Conservation (phyloP, 2,113 vertebrate species). For the Uria aalge region DNA sequence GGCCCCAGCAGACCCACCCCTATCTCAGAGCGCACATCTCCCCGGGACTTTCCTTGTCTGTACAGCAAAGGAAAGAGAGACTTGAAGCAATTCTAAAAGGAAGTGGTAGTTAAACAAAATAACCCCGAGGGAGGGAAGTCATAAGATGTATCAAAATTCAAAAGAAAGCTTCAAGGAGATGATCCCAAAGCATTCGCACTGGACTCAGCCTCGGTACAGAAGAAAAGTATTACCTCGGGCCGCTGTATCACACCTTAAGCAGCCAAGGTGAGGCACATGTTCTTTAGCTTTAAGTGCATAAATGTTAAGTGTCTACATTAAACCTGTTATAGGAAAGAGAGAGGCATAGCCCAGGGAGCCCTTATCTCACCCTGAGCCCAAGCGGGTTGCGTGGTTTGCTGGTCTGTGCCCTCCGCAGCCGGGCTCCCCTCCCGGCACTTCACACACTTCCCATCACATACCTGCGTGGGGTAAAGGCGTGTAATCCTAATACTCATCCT, state of each 20-base stretch:
- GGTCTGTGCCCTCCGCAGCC: neutral
- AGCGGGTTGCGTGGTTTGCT: neutral
- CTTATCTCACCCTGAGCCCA: neutral
- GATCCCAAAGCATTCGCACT: neutral
- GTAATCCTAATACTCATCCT: neutral
- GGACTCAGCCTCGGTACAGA: neutral
- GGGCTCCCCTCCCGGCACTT: neutral
- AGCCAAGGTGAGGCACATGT: neutral
- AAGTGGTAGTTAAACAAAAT: neutral
- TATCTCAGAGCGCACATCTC: neutral
- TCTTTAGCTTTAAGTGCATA: neutral
- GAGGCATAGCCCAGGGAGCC: neutral
- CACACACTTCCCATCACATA: neutral
- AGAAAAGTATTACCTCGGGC: neutral
- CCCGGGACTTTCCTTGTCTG: neutral
- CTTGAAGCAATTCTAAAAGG: neutral
- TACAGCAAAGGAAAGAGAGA: neutral
- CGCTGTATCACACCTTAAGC: neutral
- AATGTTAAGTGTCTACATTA: neutral
- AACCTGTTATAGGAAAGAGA: neutral
- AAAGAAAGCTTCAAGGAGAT: neutral
- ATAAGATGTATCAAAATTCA: neutral
- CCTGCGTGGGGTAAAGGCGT: fast-evolving
- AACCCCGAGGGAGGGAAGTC: neutral
- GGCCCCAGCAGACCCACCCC: neutral